Conservation (phyloP, 2,888 invertebrate genomes). For the Cecidostiba fungosa region DNA sequence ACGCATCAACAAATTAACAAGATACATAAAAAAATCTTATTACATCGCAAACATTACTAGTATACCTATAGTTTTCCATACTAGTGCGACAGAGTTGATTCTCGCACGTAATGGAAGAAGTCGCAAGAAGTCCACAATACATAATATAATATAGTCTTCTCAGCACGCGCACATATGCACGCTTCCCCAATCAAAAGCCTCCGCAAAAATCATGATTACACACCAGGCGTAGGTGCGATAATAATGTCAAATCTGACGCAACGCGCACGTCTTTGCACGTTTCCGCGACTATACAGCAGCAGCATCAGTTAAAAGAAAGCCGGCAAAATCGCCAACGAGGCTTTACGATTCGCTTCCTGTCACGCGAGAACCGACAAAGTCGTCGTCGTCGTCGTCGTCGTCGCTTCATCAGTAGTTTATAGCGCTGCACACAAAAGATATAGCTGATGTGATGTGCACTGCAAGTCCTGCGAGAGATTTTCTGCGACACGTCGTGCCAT, state of each 20-base stretch:
- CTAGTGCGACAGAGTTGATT: too few species aligned
- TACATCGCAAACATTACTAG: too few species aligned
- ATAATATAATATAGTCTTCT: not conserved
- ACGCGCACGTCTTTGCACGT: not conserved
- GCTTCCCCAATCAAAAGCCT: conserved; percentile 6
- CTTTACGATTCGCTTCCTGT: conserved; percentile 73
- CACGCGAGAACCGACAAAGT: conserved; percentile 58
- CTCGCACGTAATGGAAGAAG: too few species aligned
- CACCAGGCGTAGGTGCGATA: not conserved
- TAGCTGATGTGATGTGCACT: too few species aligned
- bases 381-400: not conserved
- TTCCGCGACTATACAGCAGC: not conserved
- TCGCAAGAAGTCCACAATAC: too few species aligned
- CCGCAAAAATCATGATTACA: conserved; percentile 4
- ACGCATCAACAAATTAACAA: too few species aligned
- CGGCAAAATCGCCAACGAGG: conserved; percentile 70
- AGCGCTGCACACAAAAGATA: too few species aligned
- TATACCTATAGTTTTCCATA: too few species aligned
- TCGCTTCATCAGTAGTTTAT: conserved; percentile 11
- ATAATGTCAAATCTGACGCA: conserved; percentile 15
- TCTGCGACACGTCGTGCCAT: conserved; percentile 27
- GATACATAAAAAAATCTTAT: too few species aligned
- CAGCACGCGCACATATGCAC: too few species aligned
- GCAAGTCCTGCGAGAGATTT: conserved; percentile 49
- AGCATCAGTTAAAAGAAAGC: conserved; percentile 27